phyloP scores from a whole-genome alignment of 2,888 invertebrate species.

The Harpalus rubripes region DNA sequence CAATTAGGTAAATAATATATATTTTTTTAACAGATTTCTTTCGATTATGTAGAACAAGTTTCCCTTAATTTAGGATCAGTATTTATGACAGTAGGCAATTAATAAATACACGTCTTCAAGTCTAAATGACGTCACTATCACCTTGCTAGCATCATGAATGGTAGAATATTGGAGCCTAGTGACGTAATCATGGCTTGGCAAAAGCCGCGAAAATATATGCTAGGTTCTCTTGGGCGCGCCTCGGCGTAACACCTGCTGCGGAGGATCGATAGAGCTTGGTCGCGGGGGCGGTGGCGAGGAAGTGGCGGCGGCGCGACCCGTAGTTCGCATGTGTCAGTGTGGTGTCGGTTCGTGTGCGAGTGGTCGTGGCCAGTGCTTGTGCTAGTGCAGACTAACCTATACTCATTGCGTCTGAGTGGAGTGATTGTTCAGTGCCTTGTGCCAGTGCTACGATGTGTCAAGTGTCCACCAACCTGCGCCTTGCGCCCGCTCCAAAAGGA shows the following conservation, averaged over 20 bases:
- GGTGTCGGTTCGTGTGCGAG: constrained; percentile 17
- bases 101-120: no score
- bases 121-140: no score
- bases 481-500: constrained; percentile 25
- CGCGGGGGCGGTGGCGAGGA: constrained; percentile 42
- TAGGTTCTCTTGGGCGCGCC: constrained; percentile 19
- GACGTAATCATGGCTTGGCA: not conserved
- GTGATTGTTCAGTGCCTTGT: constrained; percentile 50
- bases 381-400: constrained; percentile 44
- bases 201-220: constrained; percentile 28
- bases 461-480: constrained; percentile 1
- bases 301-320: constrained; percentile 9
- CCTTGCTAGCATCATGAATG: no score
- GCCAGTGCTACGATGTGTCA: constrained; percentile 38
- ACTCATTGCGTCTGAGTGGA: constrained; percentile 5
- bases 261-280: constrained; percentile 58
- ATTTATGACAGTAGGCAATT: no score
- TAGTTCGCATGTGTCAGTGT: constrained; percentile 61
- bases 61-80: no score
- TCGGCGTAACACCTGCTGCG: constrained; percentile 28
- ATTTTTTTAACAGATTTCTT: no score
- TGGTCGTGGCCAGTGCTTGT: constrained; percentile 20
- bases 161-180: no score
- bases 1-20: no score
- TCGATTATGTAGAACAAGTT: no score